These are phyloP conservation scores for Mastomys coucha DNA, from an alignment of 2,113 vertebrate genomes.

Conservation along the genomic window DNA sequence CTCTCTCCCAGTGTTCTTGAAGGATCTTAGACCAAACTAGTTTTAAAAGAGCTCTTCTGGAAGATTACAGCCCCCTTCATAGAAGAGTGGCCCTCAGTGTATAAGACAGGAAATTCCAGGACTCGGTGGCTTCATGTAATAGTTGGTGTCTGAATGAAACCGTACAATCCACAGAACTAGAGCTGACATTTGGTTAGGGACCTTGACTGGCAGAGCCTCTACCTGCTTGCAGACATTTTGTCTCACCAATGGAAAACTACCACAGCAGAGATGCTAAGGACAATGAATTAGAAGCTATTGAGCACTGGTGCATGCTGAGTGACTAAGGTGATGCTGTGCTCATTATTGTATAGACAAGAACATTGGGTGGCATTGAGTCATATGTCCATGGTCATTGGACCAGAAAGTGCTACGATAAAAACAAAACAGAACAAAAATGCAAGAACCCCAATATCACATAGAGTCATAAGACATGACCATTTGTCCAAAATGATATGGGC, in stretches of 20 bases:
- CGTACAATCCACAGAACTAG: not conserved
- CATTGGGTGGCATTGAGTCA: not conserved
- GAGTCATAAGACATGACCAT: not conserved
- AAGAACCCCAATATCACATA: rapidly evolving
- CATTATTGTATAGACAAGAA: not conserved
- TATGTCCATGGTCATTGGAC: not conserved
- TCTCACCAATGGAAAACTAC: not conserved
- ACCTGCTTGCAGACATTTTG: not conserved
- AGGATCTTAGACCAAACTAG: not conserved
- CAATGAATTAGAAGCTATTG: rapidly evolving
- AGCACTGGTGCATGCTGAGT: rapidly evolving
- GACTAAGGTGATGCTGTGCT: rapidly evolving
- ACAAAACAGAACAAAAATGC: not conserved
- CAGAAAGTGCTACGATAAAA: not conserved
- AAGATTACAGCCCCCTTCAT: not conserved
- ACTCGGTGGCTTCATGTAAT: rapidly evolving
- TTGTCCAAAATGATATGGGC: not conserved
- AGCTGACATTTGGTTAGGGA: not conserved
- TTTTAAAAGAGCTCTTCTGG: not conserved
- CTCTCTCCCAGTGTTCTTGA: not conserved
- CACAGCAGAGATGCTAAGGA: too few relatives aligned
- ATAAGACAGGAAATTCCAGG: not conserved
- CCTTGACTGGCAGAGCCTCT: not conserved
- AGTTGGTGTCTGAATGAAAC: not conserved
- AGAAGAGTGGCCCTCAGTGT: not conserved